phyloP scores from a whole-genome alignment of 2,113 vertebrate species.

The Microcebus lehilahytsara region DNA sequence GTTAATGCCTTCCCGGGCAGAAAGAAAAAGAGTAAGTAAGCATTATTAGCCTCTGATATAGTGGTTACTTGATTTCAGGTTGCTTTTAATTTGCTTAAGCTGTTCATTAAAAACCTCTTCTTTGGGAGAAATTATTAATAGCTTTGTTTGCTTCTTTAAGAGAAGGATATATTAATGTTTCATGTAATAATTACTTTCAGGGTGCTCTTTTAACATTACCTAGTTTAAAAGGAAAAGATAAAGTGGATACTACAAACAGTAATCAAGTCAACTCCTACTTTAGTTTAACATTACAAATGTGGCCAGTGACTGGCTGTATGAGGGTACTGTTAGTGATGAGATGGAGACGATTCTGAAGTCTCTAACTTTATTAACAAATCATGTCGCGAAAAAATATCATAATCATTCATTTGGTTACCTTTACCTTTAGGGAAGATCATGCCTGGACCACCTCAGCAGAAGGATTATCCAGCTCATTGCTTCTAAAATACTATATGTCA shows the following conservation, averaged over 20 bases:
- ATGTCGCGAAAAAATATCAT: not conserved
- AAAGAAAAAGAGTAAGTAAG: not conserved
- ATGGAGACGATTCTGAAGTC: not conserved
- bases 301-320: not conserved
- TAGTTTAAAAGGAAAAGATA: not conserved
- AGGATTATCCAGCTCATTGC: not conserved
- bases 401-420: not conserved
- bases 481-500: not conserved
- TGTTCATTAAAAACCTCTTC: not conserved
- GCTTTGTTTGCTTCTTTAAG: not conserved
- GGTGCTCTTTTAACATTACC: not conserved
- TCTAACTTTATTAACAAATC: not conserved
- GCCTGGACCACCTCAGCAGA: not conserved
- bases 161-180: not conserved
- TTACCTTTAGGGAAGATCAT: not conserved
- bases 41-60: not conserved
- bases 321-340: not conserved
- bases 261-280: not conserved
- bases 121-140: not conserved
- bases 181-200: not conserved
- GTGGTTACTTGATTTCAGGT: not conserved
- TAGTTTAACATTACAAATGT: not conserved
- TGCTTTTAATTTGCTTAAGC: conserved; percentile 19
- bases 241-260: not conserved
- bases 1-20: not conserved